Base-by-base conservation (phyloP, 2,113 vertebrate genomes). In the Noctilio leporinus region DNA sequence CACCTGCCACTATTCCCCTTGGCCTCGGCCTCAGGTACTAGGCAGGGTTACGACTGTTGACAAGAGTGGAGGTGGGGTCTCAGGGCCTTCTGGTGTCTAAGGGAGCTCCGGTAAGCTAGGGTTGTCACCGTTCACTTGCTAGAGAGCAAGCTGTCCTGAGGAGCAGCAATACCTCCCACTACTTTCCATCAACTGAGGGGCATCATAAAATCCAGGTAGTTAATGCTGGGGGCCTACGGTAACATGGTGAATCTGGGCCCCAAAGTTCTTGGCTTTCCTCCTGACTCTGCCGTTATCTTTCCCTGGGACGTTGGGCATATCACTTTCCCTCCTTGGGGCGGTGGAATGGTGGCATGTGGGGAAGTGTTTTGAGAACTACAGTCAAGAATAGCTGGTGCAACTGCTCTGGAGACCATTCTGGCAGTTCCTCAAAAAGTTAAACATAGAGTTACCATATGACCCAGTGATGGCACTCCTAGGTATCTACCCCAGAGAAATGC, bases 401-500 rank as follows among this genome's bases (percentile, higher is more conserved):
- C 33, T 16, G 0, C 65, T 86, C 84, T 93, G 45, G 95, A 86
- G 83, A 96, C 43, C 62, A 64, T 92, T 75, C 95, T 94, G 84
- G 78, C 43, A 7, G 86, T 8, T 94, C 65, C 67, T 43, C 55
- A 24, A 26, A 47, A 95, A 91, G 78, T 91, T 88, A 94, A 78
- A 83, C 75, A 35, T 26, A 86, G 75, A 45, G 35, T 38, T 73
- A 4, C 83, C 49, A 9, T 16, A 4, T 24, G 85, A 89, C 75
- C n/a, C 70, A 84, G 47, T 19, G 10, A 35, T 15, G 2, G 45
- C 30, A 14, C n/a, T 30, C 24, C 30, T 35, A 81, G 45, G 91
- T 67, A 28, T 9, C 55, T 16, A 17, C 72, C 70, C 53, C 7
- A 49, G 38, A 92, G 57, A 47, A 90, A 69, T 4, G 43, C 43